Conservation (phyloP, 2,113 vertebrate species). For the Raja brachyura region DNA sequence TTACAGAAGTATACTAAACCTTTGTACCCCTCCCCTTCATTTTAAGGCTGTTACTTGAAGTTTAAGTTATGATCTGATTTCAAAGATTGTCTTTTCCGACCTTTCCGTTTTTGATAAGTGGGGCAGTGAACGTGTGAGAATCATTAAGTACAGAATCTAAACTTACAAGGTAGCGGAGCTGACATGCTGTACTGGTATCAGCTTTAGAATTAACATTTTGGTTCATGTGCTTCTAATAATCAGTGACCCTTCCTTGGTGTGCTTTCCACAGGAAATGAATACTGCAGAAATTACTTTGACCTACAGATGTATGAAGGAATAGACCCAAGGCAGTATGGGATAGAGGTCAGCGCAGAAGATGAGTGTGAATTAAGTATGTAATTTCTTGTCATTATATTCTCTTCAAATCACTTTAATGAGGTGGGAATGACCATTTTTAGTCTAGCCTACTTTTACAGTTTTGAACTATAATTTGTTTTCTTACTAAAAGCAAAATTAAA, state of each 20-base stretch:
- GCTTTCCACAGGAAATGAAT: constrained; percentile 95
- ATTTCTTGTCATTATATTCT: constrained; percentile 91
- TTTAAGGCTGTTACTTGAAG: background rate
- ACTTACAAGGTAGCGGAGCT: constrained; percentile 75
- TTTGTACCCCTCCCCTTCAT: background rate
- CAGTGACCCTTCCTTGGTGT: constrained; percentile 76
- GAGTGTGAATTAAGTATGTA: constrained; percentile 97
- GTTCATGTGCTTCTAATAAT: constrained; percentile 99
- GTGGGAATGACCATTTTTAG: constrained; percentile 66
- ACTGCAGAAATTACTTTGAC: constrained; percentile 92
- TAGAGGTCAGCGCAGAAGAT: constrained; percentile 80
- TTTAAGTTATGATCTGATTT: constrained; percentile 54
- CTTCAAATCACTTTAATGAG: constrained; percentile 89
- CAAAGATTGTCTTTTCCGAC: constrained; percentile 84
- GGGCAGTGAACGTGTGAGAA: constrained; percentile 66
- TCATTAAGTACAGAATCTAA: constrained; percentile 61
- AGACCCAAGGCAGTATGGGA: constrained; percentile 80
- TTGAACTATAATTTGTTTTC: constrained; percentile 20
- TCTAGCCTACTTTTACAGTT: constrained; percentile 33
- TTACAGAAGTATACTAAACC: background rate
- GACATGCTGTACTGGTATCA: constrained; percentile 69
- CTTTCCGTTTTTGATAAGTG: constrained; percentile 93
- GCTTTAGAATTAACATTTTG: constrained; percentile 98
- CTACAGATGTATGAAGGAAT: constrained; percentile 76
- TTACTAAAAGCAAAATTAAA: background rate